Evolutionary conservation across 2,888 invertebrate genomes (phyloP), one percentile per base, ranked within the genome.

Genomic region (Drosophila meridionalis): DNA sequence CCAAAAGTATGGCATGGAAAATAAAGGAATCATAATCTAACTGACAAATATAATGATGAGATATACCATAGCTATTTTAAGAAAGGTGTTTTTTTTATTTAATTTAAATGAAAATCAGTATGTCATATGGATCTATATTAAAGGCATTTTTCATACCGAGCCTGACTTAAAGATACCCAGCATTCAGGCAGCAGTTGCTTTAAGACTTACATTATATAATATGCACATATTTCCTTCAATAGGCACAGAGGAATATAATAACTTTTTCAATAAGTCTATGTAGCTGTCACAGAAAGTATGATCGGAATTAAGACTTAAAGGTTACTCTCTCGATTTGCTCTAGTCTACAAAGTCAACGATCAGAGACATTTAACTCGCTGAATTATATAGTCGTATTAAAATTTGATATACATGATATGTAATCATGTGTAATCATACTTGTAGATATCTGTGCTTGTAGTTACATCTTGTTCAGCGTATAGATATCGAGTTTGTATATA

Each of bases 381-480:
- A 43, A 40, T 40, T 57, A n/a, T 9, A 26, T 11, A 28, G 14
- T 47, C 58, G 45, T 53, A 38, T 40, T 30, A 12, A 6, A 34
- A 58, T 32, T 42, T 57, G 52, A 58, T 20, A 20, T 20, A 52
- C 40, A 55, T 42, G 34, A 34, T 60, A 55, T 47, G 43, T 20
- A 20, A 20, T 20, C 20, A 20, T 59, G 59, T 63, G 62, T 50
- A 34, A 36, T 53, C 60, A 57, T 68, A 63, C 56, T 77, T 59
- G 61, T 76, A 76, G 77, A 30, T 66, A 56, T 53, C 61, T 73
- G 14, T 56, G 68, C 42, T 47, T 47, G 76, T 77, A 62, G 45
- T 65, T 67, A 48, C 61, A 76, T 76, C 45, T 65, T 60, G 59
- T 63, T 64, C 43, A 56, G 34, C 69, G 62, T 68, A 59, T 50